Percentiles rank a stretch among this genome's conserved stretches.
phyloP scores from a whole-genome alignment of 2,113 vertebrate species.

The Potamarius usumacintae region DNA sequence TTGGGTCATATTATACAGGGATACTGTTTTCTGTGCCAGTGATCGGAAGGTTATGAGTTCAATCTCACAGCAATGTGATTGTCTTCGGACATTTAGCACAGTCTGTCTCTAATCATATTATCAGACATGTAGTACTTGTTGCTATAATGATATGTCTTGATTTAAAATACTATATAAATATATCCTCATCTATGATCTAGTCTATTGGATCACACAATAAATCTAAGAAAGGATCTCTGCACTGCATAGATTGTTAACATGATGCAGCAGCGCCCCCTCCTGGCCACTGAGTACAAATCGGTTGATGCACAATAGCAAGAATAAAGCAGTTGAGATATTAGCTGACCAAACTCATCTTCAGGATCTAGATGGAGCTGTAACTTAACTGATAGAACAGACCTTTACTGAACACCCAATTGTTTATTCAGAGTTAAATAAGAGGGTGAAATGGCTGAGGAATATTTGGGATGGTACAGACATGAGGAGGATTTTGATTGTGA shows the following conservation, averaged over 20 bases:
- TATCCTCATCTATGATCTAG: background rate
- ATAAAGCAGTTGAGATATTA: background rate
- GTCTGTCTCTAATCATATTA: background rate
- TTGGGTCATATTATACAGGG: background rate
- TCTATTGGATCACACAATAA: background rate
- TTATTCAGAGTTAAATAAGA: conserved; percentile 47
- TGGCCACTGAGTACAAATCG: background rate
- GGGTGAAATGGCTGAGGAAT: conserved; percentile 30
- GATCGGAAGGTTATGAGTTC: background rate
- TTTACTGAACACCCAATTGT: conserved; percentile 25
- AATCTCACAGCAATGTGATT: background rate
- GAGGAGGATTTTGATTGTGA: background rate
- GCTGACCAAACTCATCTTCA: background rate
- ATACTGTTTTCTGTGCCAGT: background rate
- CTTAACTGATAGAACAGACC: background rate
- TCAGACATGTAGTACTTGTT: background rate
- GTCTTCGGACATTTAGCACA: background rate
- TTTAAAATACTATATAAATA: background rate
- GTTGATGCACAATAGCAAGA: background rate
- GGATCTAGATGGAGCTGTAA: background rate
- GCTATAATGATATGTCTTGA: background rate
- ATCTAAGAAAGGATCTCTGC: background rate
- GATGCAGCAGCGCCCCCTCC: conserved; percentile 15
- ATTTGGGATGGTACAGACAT: background rate
- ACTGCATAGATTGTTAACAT: background rate